A percentile compares a stretch with the other conserved stretches of the same genome.
Conservation (phyloP, 2,113 vertebrate genomes). For the Perca flavescens region DNA sequence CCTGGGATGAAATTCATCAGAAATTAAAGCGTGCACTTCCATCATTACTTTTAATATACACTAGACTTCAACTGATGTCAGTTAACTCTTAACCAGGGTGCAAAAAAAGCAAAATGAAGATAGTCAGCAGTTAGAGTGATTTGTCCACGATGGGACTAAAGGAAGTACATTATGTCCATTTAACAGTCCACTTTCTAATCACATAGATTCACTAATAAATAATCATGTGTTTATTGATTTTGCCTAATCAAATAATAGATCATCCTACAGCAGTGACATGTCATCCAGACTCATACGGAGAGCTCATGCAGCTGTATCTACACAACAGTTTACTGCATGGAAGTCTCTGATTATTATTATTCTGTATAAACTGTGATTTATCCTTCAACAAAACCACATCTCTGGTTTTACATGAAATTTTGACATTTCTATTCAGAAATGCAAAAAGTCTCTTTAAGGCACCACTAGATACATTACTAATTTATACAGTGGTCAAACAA, state of each 20-base stretch:
- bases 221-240: slow-evolving; percentile 52
- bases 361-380: not conserved
- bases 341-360: not conserved
- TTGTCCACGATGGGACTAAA: slow-evolving; percentile 11
- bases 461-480: not conserved
- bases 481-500: not conserved
- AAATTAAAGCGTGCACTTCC: slow-evolving; percentile 15
- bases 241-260: slow-evolving; percentile 43
- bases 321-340: not conserved
- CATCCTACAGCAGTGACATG: not conserved
- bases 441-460: not conserved
- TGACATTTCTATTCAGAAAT: slow-evolving; percentile 1
- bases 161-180: slow-evolving; percentile 27
- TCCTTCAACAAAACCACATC: not conserved
- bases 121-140: slow-evolving; percentile 36
- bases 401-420: not conserved
- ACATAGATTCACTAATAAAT: slow-evolving; percentile 39
- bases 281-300: not conserved
- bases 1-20: slow-evolving; percentile 21
- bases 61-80: slow-evolving; percentile 15
- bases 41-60: slow-evolving; percentile 36
- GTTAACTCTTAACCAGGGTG: slow-evolving; percentile 1
- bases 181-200: slow-evolving; percentile 27
- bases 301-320: not conserved
- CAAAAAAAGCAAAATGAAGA: slow-evolving; percentile 26